Evolutionary conservation across 2,113 vertebrate species (phyloP), one percentile per base, ranked within the genome.

Genomic region (Rhinogobius similis): DNA sequence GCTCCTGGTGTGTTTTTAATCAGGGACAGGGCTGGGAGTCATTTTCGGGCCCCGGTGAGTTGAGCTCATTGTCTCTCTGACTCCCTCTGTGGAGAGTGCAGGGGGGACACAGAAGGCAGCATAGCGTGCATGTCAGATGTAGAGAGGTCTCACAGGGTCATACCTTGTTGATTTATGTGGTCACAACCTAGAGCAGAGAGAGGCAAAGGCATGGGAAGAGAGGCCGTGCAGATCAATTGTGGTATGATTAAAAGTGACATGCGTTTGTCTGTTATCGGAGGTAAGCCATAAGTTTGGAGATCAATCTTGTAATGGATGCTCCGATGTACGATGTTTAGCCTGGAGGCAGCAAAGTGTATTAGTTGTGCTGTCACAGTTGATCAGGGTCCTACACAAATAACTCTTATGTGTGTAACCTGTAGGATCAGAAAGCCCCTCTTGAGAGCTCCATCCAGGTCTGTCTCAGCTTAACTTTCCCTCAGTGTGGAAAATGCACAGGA

Each of bases 1-100:
- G 93, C 89, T 83, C 87, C 81, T 88, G 82, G 86, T 90, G 91
- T 95, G 94, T 92, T 95, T 92, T 93, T 93, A 94, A 94, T 96
- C 94, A 95, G 83, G 73, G 65, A 62, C 66, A 78, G 72, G 88
- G 84, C 91, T 93, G 92, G 88, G 89, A 90, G 86, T 92, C 88
- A 93, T 93, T 92, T 93, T 73, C 81, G 76, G 73, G 77, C 80
- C 81, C 83, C 78, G 58, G 78, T 82, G 82, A 29, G 58, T 88
- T 90, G 82, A 92, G 87, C 89, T 93, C 87, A 91, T 92, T 93
- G 91, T 92, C 91, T 91, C 85, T 87, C 74, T 83, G 67, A 81
- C 79, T 87, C 76, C 73, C 71, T 78, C 78, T 85, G 73, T 53
- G 76, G 83, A 75, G 78, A 69, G 72, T 73, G 38, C 21, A n/a